phyloP scores from a whole-genome alignment of 2,888 invertebrate genomes.

The Oasisia sp. region DNA sequence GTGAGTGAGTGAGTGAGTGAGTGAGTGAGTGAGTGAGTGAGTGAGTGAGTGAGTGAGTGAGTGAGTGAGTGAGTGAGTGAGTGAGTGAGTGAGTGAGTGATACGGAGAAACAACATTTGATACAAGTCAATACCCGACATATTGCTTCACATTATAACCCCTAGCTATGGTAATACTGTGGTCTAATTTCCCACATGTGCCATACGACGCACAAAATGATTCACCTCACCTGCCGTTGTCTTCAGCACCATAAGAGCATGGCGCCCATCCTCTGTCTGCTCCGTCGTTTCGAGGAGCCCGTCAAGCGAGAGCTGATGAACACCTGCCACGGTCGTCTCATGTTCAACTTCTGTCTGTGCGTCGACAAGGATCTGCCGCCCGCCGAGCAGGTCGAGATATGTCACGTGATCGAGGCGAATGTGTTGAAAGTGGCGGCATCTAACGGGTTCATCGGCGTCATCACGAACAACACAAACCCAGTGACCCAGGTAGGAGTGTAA shows the following conservation, averaged over 20 bases:
- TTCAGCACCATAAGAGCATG: conserved; percentile 37
- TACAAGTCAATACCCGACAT: no score
- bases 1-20: no score
- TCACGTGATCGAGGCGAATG: conserved; percentile 36
- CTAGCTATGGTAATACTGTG: no score
- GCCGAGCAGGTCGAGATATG: conserved; percentile 38
- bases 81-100: no score
- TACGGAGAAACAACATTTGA: no score
- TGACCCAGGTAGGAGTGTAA: conserved; percentile 33
- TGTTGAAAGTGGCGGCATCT: conserved; percentile 26
- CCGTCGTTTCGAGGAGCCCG: conserved; percentile 32
- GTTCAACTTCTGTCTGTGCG: conserved; percentile 38
- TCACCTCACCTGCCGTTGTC: not conserved
- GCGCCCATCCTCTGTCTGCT: conserved; percentile 34
- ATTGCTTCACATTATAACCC: no score
- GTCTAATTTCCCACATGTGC: no score
- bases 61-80: no score
- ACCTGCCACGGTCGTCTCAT: conserved; percentile 21
- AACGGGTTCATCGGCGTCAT: conserved; percentile 32
- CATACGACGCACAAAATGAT: no score
- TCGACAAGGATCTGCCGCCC: conserved; percentile 37
- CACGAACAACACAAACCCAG: conserved; percentile 39
- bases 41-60: no score
- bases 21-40: no score
- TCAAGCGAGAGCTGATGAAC: conserved; percentile 26